Conservation (phyloP, 2,888 invertebrate species). For the Lapara coniferarum region DNA sequence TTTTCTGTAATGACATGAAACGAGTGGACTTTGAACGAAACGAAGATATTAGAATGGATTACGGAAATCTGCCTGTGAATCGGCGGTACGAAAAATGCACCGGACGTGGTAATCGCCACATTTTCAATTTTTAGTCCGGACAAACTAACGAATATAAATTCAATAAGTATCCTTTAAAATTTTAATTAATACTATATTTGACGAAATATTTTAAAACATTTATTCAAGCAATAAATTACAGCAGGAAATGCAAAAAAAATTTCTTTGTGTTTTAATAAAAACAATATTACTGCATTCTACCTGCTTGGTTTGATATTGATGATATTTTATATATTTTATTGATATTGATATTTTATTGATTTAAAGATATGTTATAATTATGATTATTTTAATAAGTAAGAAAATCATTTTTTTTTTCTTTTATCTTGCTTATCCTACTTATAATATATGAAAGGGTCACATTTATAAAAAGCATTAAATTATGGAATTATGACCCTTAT, state of each 20-base stretch:
- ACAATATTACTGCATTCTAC: not conserved
- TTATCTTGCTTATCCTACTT: too few relatives aligned
- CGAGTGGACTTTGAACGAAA: slow-evolving; percentile 75
- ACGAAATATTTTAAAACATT: not conserved
- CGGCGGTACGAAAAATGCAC: slow-evolving; percentile 49
- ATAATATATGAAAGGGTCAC: too few relatives aligned
- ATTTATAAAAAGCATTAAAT: not conserved
- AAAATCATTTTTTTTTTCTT: too few relatives aligned
- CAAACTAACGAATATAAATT: not conserved
- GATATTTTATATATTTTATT: too few relatives aligned
- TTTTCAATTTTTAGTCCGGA: slow-evolving; percentile 29
- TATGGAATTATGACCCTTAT: not conserved
- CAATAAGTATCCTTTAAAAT: not conserved
- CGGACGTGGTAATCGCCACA: slow-evolving; percentile 39
- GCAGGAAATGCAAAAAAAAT: not conserved
- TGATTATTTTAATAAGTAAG: too few relatives aligned
- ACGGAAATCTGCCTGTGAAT: slow-evolving; percentile 61
- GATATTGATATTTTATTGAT: too few relatives aligned
- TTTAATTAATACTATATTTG: slow-evolving; percentile 1
- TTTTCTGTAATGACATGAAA: slow-evolving; percentile 74
- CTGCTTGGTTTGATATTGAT: too few relatives aligned
- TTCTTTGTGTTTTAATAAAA: not conserved
- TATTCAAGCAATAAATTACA: slow-evolving; percentile 5
- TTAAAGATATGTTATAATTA: too few relatives aligned
- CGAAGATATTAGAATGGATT: slow-evolving; percentile 69